These are phyloP conservation scores for Platyrinchus mystaceus DNA, from an alignment of 2,797 vertebrate genomes.

Conservation along the genomic window DNA sequence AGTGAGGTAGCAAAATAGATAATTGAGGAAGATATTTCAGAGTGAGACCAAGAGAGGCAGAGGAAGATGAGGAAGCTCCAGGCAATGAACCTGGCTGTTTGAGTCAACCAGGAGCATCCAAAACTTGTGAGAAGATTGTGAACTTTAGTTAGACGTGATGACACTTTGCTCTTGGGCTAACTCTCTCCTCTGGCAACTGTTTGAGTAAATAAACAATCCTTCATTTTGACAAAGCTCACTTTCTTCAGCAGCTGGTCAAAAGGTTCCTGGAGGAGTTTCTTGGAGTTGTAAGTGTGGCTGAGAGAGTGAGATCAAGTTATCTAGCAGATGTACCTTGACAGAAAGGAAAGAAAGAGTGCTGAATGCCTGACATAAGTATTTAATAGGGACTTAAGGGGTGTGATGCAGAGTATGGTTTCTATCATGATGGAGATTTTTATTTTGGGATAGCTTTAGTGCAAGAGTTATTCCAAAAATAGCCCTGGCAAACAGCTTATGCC, in stretches of 20 bases:
- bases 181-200: not conserved
- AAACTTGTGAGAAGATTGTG: not conserved
- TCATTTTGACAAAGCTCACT: not conserved
- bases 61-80: not conserved
- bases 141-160: not conserved
- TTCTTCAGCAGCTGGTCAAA: not conserved
- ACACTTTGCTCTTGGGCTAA: not conserved
- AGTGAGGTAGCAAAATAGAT: not conserved
- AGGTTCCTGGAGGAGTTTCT: not conserved
- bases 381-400: not conserved
- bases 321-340: not conserved
- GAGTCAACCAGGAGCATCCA: not conserved
- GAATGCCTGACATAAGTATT: not conserved
- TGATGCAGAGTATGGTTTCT: not conserved
- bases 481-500: not conserved
- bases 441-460: not conserved
- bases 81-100: not conserved
- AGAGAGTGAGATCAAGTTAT: not conserved
- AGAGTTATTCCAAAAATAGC: slow-evolving; percentile 1
- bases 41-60: not conserved
- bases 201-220: not conserved
- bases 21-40: not conserved
- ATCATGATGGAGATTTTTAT: not conserved
- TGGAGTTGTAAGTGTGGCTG: not conserved
- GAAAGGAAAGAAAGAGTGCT: not conserved